Base-by-base conservation (phyloP, 2,888 invertebrate genomes). In the Elmis aenea region DNA sequence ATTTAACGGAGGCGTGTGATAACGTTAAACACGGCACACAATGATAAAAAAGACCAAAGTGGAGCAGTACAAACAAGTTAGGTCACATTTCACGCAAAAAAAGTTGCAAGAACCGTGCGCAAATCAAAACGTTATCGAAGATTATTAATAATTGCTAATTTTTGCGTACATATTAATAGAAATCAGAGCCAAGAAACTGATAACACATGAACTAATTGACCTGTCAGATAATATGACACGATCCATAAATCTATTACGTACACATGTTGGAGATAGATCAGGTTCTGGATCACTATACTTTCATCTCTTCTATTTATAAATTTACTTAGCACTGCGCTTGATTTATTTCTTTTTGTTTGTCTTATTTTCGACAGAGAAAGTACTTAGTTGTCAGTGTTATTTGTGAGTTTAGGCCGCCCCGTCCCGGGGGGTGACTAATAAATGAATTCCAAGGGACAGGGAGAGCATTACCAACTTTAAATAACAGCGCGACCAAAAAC, bases 121-220 rank as follows among this genome's bases (percentile, higher is more conserved):
- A 5, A 5, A 9, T 30, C 15, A 4, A 11, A 22, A 3, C 9
- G 13, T 30, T 30, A 30, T 30, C 30, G 22, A 22, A 13, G 3
- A 21, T 14, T 22, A 30, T 22, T 30, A 30, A 30, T 30, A 30
- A 30, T 13, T n/a, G 12, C 22, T 22, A 30, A 30, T 30, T 30
- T 30, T 30, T 30, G 9, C 12, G 3, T 3, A 11, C 5, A 10
- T 21, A 20, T 9, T 13, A 15, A 22, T 30, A 9, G 30, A 21
- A 22, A 30, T 22, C 9, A 20, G 12, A 21, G 28, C 18, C 28
- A 28, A 21, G 10, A 26, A 25, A 15, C 18, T 33, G 33, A 33
- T 33, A 33, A 25, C 33, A 33, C 16, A 12, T 25, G 33, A 33
- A 33, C 33, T 33, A 33, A 33, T 33, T 26, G 33, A 33, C 33